A percentile compares a stretch with the other conserved stretches of the same genome.
Evolutionary conservation across 2,888 invertebrate genomes (phyloP).

Genomic region (Drosophila barbarae): DNA sequence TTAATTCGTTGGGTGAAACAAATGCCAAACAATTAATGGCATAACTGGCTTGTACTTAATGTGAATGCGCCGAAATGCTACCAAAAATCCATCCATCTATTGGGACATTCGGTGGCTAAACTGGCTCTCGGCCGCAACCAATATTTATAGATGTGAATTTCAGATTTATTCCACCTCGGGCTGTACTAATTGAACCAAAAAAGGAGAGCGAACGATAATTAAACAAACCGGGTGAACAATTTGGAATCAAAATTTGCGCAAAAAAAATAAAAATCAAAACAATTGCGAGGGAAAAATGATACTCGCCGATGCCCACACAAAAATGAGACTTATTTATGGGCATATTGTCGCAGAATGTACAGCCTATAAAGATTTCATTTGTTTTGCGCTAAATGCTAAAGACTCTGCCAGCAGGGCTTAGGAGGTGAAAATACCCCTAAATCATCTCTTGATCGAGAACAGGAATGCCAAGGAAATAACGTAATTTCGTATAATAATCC

Average conservation of each 20-base stretch:
- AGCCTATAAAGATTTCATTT: slow-evolving; percentile 58
- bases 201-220: slow-evolving; percentile 29
- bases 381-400: slow-evolving; percentile 28
- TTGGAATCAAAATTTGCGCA: background rate
- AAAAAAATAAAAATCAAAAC: slow-evolving; percentile 4
- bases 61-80: slow-evolving; percentile 51
- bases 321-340: slow-evolving; percentile 53
- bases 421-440: slow-evolving; percentile 44
- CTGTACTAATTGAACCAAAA: slow-evolving; percentile 40
- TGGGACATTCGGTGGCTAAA: slow-evolving; percentile 39
- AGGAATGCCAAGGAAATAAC: slow-evolving; percentile 18
- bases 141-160: slow-evolving; percentile 40
- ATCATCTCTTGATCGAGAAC: slow-evolving; percentile 36
- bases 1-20: slow-evolving; percentile 59
- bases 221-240: slow-evolving; percentile 27
- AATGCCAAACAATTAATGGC: slow-evolving; percentile 47
- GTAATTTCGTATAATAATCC: slow-evolving; percentile 18
- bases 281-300: slow-evolving; percentile 18
- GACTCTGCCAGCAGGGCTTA: slow-evolving; percentile 8
- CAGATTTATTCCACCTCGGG: slow-evolving; percentile 30
- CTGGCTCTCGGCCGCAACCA: slow-evolving; percentile 25
- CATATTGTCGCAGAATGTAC: slow-evolving; percentile 34
- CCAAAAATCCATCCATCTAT: slow-evolving; percentile 64
- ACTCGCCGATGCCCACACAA: slow-evolving; percentile 31
- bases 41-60: slow-evolving; percentile 54